These are phyloP conservation scores for Picathartes gymnocephalus DNA, from an alignment of 2,113 vertebrate genomes.

Conservation along the genomic window DNA sequence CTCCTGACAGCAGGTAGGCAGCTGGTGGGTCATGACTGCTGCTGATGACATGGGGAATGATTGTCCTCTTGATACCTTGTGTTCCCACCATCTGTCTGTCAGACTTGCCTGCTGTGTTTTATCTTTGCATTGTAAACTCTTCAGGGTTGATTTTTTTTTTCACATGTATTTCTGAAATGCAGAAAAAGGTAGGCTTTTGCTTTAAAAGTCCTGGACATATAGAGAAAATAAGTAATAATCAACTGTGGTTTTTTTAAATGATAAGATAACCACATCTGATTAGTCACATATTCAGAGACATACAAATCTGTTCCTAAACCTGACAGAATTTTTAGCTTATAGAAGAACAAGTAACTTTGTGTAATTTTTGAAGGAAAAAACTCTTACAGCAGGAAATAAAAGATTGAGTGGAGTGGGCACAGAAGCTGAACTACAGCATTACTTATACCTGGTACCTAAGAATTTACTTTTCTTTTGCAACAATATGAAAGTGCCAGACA, in stretches of 20 bases:
- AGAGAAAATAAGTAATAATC: background rate
- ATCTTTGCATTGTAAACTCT: background rate
- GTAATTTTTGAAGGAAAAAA: conserved; percentile 3
- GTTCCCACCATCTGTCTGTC: background rate
- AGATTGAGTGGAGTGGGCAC: background rate
- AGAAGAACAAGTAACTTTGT: background rate
- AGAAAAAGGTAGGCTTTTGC: background rate
- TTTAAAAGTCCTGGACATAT: background rate
- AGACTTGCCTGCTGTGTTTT: background rate
- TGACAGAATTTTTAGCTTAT: background rate
- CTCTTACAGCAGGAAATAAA: background rate
- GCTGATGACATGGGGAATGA: background rate
- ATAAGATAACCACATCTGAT: background rate
- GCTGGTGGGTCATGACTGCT: background rate
- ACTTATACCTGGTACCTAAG: background rate
- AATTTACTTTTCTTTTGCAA: background rate
- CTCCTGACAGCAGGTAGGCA: background rate
- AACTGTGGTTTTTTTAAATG: background rate
- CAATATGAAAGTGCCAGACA: background rate
- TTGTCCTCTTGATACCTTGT: background rate
- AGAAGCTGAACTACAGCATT: background rate
- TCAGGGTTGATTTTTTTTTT: background rate
- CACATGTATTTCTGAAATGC: background rate
- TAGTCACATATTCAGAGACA: background rate
- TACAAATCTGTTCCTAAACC: background rate